A percentile compares a stretch with the other conserved stretches of the same genome.
phyloP scores from a whole-genome alignment of 2,113 vertebrate species.

The Naja naja region DNA sequence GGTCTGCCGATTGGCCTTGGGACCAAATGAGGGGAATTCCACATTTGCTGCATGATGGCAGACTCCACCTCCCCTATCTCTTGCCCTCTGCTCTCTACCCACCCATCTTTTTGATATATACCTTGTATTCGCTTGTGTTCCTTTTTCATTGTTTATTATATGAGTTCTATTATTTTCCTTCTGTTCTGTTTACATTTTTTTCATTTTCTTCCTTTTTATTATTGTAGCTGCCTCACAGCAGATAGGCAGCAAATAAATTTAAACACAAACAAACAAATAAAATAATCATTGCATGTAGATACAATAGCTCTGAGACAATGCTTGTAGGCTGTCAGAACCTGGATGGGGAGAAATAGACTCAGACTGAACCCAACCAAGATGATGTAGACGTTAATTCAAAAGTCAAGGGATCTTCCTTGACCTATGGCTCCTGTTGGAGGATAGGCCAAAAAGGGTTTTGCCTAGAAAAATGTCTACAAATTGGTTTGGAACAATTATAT shows the following conservation, averaged over 20 bases:
- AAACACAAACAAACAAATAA: background rate
- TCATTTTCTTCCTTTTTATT: background rate
- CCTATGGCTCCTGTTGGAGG: background rate
- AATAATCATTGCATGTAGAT: background rate
- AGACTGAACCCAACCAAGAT: background rate
- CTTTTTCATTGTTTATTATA: background rate
- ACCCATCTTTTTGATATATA: background rate
- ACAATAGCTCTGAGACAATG: background rate
- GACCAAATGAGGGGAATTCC: background rate
- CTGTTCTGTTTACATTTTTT: background rate
- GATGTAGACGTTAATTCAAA: background rate
- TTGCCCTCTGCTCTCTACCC: background rate
- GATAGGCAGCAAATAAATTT: background rate
- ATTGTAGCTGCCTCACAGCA: background rate
- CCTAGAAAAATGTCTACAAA: background rate
- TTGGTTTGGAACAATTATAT: background rate
- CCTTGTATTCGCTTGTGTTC: background rate
- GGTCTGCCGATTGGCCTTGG: background rate
- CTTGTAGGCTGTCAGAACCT: background rate
- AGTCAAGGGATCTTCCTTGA: background rate
- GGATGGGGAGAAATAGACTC: background rate
- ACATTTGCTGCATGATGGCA: background rate
- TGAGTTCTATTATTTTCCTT: background rate
- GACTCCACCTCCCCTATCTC: background rate
- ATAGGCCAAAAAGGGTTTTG: background rate